Evolutionary conservation across 2,113 vertebrate genomes (phyloP), one percentile per base, ranked within the genome.

Genomic region (Ursus arctos): DNA sequence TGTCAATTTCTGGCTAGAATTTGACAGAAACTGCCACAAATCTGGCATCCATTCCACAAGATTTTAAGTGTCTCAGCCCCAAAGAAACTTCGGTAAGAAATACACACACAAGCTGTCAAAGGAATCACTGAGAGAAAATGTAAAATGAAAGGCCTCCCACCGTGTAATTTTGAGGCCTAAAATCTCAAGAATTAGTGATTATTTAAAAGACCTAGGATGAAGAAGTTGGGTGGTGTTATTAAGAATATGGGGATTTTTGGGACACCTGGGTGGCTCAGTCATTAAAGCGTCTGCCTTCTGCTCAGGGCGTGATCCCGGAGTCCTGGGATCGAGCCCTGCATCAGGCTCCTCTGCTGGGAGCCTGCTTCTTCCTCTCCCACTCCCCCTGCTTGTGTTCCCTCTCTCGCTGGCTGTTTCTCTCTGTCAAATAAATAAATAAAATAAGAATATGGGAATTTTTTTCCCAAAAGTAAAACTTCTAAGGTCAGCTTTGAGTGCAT

Each of bases 1-100:
- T 86, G 91, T 87, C 87, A 76, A 8, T 51, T 26, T 24, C 21
- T 65, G 65, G 49, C 69, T 3, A 67, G 84, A 59, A 87, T 82
- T 53, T 51, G 90, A 88, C 28, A 87, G 51, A 94, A 94, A 90
- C 0, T 83, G 82, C 61, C 18, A 95, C 36, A 61, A 83, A 72
- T 13, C 51, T 90, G 61, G 49, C 43, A 92, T 57, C n/a, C 51
- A 18, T 72, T 89, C 28, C 81, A n/a, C 13, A 96, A 90, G 51
- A 93, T 49, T 83, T 90, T 55, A 81, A 96, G 28, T 65, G 57
- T 87, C 28, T 91, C 36, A 65, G 59, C 10, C 26, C 82, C 24
- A 87, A 80, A 71, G 79, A 55, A 69, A 92, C 26, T 67, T 82
- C 36, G 71, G 9, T 91, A 77, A 94, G 79, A 85, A 94, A 72